Base-by-base conservation (phyloP, 2,113 vertebrate genomes). In the Gavia stellata region DNA sequence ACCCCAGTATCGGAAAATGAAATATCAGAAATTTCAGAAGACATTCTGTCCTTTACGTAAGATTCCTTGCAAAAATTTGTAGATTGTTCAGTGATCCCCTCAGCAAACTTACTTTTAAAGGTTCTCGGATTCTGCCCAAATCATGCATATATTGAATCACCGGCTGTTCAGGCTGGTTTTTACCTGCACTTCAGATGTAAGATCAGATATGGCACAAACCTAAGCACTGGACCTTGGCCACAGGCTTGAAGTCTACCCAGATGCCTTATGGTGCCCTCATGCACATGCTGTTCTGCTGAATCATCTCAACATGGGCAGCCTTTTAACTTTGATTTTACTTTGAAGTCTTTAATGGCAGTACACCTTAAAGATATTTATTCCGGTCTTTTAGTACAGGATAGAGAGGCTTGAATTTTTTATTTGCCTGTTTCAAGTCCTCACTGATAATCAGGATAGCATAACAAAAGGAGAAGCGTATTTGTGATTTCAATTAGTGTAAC, bases 1-100 rank as follows among this genome's bases (percentile, higher is more conserved):
- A 17, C 1, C 3, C 2, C 12, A 62, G 4, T 68, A 42, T 29
- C 5, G 1, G 15, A 56, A 67, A 77, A 36, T 0, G 6, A 59
- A 85, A 36, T 24, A 49, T 7, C 9, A 36, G 8, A 33, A 44
- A 36, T 56, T 55, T 71, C 38, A 34, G 31, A 82, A 68, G 24
- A 20, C 3, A 4, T 36, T 5, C 7, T 75, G 18, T 2, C 5
- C 6, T 75, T 79, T 21, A 19, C 20, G 1, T 12, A 63, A 38
- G 2, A 55, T 47, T 55, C 3, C 25, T n/a, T 80, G 18, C 3
- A 81, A 63, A 81, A 50, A 18, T 2, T 4, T 59, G 2, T 63
- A 38, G 8, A 19, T n/a, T 29, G 4, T 65, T 82, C 1, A 1
- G 10, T 66, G 34, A 17, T 40, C 29, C 50, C 2, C 3, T 49